Base-by-base conservation (phyloP, 2,888 invertebrate species). In the Pheosia gnoma region DNA sequence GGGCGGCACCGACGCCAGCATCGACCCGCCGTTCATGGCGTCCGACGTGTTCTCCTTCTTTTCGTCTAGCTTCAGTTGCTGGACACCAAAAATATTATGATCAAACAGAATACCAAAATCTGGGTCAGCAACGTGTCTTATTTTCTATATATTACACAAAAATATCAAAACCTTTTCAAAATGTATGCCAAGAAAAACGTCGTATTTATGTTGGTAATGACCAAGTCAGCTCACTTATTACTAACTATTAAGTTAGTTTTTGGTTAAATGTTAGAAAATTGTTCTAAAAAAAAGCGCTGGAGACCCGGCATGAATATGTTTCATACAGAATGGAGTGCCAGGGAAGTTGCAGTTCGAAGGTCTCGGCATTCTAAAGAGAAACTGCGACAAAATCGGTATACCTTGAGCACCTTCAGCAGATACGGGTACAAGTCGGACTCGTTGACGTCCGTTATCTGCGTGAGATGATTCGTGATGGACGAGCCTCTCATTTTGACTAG, bases 371-470 rank as follows among this genome's bases (percentile, higher is more conserved):
- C 11, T 9, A 5, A 10, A 25, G 13, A 53, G 4, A 37, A 10
- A 25, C 53, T 37, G 37, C 9, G 1, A 8, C 43, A 43, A 43
- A 43, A 43, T 4, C 8, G 6, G 7, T 8, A 88, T 83, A 96
- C 96, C 95, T 96, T 96, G 57, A 97, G 93, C 59, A 98, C 94
- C 89, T 97, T 97, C 74, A 97, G 94, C 65, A 99, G 94, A 85
- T 98, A 99, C 0, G 96, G 94, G 80, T 97, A 97, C 53, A 99
- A 93, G 86, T 99, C 99, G 0, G 98, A 97, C 76, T 97, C 96
- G 73, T 96, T 96, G 64, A 96, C 95, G 72, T 96, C 96, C 0
- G 96, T 96, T 86, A 97, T 96, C 83, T 95, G 96, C 37, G 96
- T 95, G 59, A 97, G 94, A 85, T 98, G 96, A 78, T 95, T 95